Evolutionary conservation across 2,888 invertebrate species (phyloP).

Genomic region (Trachelus tabidus): DNA sequence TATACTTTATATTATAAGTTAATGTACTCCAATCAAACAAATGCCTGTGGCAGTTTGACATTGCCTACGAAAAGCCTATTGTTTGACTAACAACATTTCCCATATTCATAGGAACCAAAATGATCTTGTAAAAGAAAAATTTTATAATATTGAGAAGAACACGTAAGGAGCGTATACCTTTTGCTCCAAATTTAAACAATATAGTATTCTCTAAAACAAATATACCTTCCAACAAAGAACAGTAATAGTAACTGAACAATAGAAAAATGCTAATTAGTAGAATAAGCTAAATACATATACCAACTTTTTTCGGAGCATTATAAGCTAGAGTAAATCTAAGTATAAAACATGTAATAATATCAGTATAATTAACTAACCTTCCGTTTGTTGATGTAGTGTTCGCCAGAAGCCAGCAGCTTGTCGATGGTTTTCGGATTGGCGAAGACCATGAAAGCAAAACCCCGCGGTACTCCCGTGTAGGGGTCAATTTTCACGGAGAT

Average conservation of each 20-base stretch:
- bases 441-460: constrained; percentile 77
- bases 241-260: background rate
- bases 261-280: background rate
- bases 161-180: background rate
- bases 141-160: background rate
- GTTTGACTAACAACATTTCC: background rate
- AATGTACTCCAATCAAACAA: background rate
- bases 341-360: background rate
- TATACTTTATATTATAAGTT: background rate
- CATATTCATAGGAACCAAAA: background rate
- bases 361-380: constrained; percentile 55
- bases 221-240: background rate
- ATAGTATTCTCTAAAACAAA: background rate
- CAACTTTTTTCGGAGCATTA: background rate
- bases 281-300: background rate
- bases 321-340: background rate
- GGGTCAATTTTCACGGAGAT: constrained; percentile 74
- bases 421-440: constrained; percentile 70
- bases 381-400: constrained; percentile 73
- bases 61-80: background rate
- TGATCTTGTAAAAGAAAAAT: background rate
- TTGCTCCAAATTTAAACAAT: background rate
- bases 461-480: constrained; percentile 73
- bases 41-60: background rate
- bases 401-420: constrained; percentile 67